phyloP scores from a whole-genome alignment of 2,113 vertebrate genomes.

The Vulpes lagopus region DNA sequence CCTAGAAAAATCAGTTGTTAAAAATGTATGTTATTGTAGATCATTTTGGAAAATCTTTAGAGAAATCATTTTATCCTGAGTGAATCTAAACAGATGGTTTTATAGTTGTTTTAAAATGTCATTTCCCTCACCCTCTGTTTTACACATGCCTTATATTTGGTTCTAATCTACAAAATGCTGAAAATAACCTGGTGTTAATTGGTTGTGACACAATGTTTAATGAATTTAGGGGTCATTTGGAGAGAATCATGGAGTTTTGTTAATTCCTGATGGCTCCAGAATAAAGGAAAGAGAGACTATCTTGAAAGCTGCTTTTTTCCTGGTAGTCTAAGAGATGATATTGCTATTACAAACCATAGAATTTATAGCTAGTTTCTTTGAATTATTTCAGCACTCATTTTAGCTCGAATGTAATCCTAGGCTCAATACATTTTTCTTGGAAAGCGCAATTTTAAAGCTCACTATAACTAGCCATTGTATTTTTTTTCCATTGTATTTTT shows the following conservation, averaged over 20 bases:
- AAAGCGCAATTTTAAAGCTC: conserved; percentile 32
- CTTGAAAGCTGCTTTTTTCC: neutral
- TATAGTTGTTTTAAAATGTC: neutral
- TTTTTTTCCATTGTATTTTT: conserved; percentile 30
- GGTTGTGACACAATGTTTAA: neutral
- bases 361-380: conserved; percentile 33
- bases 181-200: neutral
- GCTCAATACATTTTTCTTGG: neutral
- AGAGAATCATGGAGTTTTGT: conserved; percentile 23
- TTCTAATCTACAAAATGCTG: neutral
- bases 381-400: conserved; percentile 26
- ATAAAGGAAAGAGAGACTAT: neutral
- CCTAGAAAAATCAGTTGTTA: too few relatives aligned
- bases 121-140: neutral
- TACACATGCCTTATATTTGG: neutral
- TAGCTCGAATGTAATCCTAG: neutral
- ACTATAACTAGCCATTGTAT: neutral
- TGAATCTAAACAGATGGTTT: neutral
- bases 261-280: neutral
- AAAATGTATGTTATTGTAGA: too few relatives aligned
- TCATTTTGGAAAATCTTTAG: neutral
- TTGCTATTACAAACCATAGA: neutral
- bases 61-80: neutral
- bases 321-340: neutral
- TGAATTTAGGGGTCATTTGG: neutral